Conservation (phyloP, 1,140 invertebrate species). For the Apis florea region DNA sequence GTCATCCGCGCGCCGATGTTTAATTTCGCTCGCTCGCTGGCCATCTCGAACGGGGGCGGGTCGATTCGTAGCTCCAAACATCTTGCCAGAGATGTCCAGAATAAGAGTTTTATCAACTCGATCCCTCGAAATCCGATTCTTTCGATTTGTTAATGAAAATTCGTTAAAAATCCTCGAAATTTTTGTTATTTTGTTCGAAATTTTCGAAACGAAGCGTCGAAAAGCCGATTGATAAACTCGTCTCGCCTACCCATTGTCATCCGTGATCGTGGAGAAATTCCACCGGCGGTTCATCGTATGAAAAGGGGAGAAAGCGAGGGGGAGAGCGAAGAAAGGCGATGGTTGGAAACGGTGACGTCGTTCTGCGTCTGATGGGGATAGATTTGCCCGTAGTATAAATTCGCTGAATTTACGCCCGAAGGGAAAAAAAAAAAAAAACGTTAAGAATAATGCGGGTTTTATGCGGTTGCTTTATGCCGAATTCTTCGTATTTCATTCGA, state of each 20-base stretch:
- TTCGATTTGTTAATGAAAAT: no score
- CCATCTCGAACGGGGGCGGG: neutral
- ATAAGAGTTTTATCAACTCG: no score
- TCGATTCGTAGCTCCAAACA: neutral
- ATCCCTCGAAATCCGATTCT: no score
- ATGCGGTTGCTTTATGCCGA: conserved; percentile 41
- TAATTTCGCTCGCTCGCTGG: conserved; percentile 28
- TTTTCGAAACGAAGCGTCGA: neutral
- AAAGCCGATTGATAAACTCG: conserved; percentile 2
- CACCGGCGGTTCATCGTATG: conserved; percentile 15
- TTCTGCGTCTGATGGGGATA: conserved; percentile 62
- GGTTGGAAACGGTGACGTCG: conserved; percentile 33
- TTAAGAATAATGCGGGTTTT: conserved; percentile 65
- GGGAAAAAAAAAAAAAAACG: conserved; percentile 65
- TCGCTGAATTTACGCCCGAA: conserved; percentile 28
- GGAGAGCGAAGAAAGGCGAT: neutral
- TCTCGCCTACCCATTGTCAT: conserved; percentile 4
- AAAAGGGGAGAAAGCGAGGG: neutral
- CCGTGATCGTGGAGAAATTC: conserved; percentile 11
- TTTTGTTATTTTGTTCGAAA: neutral
- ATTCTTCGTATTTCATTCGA: conserved; percentile 58
- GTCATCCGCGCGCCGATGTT: conserved; percentile 38
- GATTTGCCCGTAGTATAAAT: conserved; percentile 53
- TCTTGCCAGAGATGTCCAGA: neutral
- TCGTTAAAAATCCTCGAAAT: neutral